phyloP scores from a whole-genome alignment of 2,888 invertebrate genomes.

The Vanessa cardui region DNA sequence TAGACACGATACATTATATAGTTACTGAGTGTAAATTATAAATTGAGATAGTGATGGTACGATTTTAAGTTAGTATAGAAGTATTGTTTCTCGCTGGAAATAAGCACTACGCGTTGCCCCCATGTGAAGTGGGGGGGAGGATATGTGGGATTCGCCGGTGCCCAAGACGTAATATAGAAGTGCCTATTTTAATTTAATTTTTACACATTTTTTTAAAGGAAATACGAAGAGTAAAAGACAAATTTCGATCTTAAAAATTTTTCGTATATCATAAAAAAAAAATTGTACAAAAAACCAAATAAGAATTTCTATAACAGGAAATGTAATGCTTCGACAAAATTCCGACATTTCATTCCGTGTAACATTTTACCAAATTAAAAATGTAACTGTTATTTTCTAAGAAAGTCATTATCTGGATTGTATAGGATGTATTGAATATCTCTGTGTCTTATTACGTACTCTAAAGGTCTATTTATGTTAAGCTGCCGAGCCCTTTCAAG shows the following conservation, averaged over 20 bases:
- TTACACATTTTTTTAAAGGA: no score
- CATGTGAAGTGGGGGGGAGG: no score
- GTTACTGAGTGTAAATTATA: neutral
- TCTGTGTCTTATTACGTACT: constrained; percentile 8
- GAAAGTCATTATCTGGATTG: neutral
- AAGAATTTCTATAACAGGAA: neutral
- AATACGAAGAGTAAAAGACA: no score
- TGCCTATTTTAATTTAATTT: no score
- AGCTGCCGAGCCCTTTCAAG: constrained; percentile 23
- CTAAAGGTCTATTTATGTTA: constrained; percentile 18
- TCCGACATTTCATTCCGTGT: neutral
- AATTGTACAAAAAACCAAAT: no score
- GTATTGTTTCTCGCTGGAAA: no score
- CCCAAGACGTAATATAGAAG: no score
- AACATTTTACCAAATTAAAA: neutral
- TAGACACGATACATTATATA: neutral
- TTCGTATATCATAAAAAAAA: no score
- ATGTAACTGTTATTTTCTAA: neutral
- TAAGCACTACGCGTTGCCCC: no score
- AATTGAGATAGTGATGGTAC: neutral
- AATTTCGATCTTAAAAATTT: no score
- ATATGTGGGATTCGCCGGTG: no score
- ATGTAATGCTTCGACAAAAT: neutral
- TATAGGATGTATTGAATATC: constrained; percentile 9
- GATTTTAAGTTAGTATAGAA: no score